A percentile compares a stretch with the other conserved stretches of the same genome.
Conservation (phyloP, 2,113 vertebrate genomes). For the Turdus rufiventris region DNA sequence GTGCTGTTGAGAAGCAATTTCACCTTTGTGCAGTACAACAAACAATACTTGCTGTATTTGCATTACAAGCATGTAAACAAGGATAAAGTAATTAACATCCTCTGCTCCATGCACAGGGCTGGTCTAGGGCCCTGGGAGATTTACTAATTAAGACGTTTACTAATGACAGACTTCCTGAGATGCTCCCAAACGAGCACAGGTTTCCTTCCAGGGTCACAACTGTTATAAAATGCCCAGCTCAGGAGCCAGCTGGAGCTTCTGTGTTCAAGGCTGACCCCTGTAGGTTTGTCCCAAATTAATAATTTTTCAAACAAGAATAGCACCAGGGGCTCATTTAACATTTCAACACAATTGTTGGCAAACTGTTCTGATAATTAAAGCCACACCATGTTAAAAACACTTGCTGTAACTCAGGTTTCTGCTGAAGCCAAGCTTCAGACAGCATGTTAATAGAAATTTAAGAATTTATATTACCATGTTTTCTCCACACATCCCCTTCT, state of each 20-base stretch:
- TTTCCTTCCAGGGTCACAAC: neutral
- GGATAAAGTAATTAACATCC: neutral
- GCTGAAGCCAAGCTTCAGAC: neutral
- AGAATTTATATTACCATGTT: neutral
- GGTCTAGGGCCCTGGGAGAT: neutral
- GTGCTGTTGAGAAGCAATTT: neutral
- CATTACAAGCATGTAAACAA: neutral
- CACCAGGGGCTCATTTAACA: neutral
- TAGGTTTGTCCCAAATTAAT: neutral
- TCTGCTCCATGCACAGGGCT: neutral
- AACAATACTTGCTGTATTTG: neutral
- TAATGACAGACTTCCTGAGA: neutral
- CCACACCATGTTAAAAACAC: neutral
- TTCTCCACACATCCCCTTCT: neutral
- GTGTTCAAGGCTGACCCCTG: conserved; percentile 19
- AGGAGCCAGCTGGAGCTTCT: neutral
- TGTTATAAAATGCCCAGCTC: neutral
- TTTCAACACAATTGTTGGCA: neutral
- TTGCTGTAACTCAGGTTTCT: fast-evolving
- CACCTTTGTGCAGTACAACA: neutral
- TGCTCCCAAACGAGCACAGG: neutral
- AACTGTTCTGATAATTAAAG: neutral
- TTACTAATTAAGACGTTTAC: neutral
- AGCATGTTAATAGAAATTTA: neutral
- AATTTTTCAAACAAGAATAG: neutral